Conservation (phyloP, 2,797 vertebrate genomes). For the Eulemur mongoz region DNA sequence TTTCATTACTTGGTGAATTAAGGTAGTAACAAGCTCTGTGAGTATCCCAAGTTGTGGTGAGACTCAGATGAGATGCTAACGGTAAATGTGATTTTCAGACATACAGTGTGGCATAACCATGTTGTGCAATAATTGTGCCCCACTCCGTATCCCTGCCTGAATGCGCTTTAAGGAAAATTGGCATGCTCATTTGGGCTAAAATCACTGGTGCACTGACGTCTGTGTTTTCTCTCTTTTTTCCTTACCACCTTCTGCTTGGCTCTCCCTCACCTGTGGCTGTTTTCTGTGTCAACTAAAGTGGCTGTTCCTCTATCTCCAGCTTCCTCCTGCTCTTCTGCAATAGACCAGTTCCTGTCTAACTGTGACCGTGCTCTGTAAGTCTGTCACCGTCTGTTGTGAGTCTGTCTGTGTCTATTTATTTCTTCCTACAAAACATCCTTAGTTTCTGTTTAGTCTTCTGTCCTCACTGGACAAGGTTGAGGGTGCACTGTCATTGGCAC, state of each 20-base stretch:
- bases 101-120: accelerated
- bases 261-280: constrained; percentile 72
- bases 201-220: constrained; percentile 78
- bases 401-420: constrained; percentile 19
- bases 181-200: background rate
- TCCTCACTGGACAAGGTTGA: background rate
- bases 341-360: constrained; percentile 96
- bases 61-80: background rate
- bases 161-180: background rate
- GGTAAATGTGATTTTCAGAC: background rate
- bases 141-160: too few relatives aligned
- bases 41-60: background rate
- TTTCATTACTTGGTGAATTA: background rate
- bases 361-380: constrained; percentile 87
- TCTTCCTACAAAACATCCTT: background rate
- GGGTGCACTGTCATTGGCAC: background rate
- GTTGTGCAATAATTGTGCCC: background rate
- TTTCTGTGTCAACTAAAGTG: constrained; percentile 86
- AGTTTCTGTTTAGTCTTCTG: background rate
- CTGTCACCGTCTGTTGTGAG: constrained; percentile 75
- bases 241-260: constrained; percentile 70
- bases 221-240: constrained; percentile 79
- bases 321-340: constrained; percentile 97
- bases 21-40: background rate
- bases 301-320: constrained; percentile 96